Conservation (phyloP, 2,888 invertebrate genomes). For the Gymnocheta viridis region DNA sequence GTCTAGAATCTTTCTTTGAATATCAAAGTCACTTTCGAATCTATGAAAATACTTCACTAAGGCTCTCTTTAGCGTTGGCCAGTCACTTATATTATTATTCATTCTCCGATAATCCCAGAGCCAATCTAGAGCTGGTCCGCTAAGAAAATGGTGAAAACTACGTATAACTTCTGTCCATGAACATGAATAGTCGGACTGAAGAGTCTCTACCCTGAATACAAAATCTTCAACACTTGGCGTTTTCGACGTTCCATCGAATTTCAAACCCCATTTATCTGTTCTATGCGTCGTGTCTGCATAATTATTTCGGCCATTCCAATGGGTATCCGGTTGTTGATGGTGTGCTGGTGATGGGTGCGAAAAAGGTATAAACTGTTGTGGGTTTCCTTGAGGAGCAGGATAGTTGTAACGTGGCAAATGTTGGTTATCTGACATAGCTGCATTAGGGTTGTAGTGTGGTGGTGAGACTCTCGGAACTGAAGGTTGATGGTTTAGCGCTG, state of each 20-base stretch:
- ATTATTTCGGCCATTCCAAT: background rate
- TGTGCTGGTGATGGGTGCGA: background rate
- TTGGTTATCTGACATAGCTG: background rate
- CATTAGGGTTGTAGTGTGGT: background rate
- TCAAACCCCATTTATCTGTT: background rate
- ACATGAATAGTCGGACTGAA: background rate
- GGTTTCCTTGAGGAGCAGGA: background rate
- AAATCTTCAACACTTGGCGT: conserved; percentile 5
- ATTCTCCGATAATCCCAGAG: conserved; percentile 10
- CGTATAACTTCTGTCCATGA: background rate
- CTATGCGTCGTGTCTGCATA: background rate
- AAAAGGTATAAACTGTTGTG: background rate
- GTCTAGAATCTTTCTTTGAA: conserved; percentile 1
- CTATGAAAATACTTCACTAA: background rate
- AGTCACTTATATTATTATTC: background rate
- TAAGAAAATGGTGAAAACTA: background rate
- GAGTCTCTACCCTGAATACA: conserved; percentile 14
- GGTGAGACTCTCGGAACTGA: background rate
- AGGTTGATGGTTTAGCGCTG: background rate
- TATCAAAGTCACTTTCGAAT: no score
- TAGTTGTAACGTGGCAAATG: background rate
- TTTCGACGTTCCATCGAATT: background rate
- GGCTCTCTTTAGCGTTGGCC: background rate
- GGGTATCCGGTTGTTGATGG: background rate
- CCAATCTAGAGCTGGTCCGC: background rate